Base-by-base conservation (phyloP, 1,140 invertebrate species). In the Drosophila tropicalis region DNA sequence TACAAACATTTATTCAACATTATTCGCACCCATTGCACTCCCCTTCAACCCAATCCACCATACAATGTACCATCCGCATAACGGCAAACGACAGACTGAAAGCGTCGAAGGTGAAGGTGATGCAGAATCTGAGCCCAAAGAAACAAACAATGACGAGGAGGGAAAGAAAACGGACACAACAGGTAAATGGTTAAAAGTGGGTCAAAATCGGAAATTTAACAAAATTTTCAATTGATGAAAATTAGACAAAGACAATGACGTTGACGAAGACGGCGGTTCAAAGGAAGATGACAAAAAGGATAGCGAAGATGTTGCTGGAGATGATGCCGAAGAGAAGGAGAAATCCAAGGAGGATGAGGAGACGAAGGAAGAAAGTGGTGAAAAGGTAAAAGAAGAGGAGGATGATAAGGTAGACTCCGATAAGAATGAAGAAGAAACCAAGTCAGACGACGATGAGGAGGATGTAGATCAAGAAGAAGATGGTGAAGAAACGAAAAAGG, bases 71-170 rank as follows among this genome's bases (percentile, higher is more conserved):
- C 51, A 58, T 64, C n/a, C n/a, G n/a, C n/a, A n/a, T n/a, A n/a
- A n/a, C 40, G 34, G 25, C 12, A 19, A 41, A 56, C 36, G 56
- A 22, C 47, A 81, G 83, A 89, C 83, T 87, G 83, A 83, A 73
- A 79, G 69, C 39, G 72, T 67, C 64, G 68, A 73, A 56, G 67
- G 55, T 62, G 58, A 72, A 47, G 73, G 47, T 61, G 69, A 74
- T 25, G 72, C 66, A 67, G 79, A 72, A 67, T 60, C 78, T 32
- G 69, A 79, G 47, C 44, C 75, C n/a, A 74, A 79, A 54, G 64
- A 74, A 5, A 22, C 44, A 15, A 61, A 79, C 25, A 67, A 66
- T 15, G 44, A 51, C 17, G 67, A 74, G 22, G 63, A 79, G 41
- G 64, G 60, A n/a, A 62, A 60, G n/a, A 62, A 76, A 15, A 22